Conservation (phyloP, 1,140 invertebrate genomes). For the Araneus ventricosus region DNA sequence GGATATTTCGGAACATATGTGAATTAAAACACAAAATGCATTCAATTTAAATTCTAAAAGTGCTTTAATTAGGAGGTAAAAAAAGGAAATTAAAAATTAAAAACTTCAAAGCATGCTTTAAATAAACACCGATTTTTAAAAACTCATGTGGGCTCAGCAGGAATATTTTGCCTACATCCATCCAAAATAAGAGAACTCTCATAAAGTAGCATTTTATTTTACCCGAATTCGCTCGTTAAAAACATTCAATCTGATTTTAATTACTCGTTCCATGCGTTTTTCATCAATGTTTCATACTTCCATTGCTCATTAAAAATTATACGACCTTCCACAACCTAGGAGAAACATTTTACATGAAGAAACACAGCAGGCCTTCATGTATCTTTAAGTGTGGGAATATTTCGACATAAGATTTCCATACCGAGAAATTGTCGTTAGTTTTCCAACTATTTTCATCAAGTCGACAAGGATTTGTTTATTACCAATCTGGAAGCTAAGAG, state of each 20-base stretch:
- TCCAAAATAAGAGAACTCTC: background rate
- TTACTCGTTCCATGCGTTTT: background rate
- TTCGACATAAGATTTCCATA: background rate
- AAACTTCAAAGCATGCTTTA: too few species aligned
- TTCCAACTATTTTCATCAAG: background rate
- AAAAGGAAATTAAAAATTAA: too few species aligned
- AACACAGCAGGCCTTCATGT: background rate
- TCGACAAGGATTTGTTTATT: conserved; percentile 17
- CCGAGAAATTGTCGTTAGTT: background rate
- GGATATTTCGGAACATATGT: too few species aligned
- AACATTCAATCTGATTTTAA: background rate
- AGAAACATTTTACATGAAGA: background rate
- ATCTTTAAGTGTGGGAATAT: background rate
- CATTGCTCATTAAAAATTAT: conserved; percentile 29
- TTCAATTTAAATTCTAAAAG: too few species aligned
- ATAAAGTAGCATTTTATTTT: background rate
- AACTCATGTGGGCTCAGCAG: too few species aligned
- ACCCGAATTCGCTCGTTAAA: background rate
- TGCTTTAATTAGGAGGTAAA: too few species aligned
- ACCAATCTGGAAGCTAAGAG: background rate
- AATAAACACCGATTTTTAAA: too few species aligned
- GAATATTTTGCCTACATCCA: too few species aligned
- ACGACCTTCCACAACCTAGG: background rate
- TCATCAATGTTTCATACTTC: background rate
- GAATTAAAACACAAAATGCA: too few species aligned